Evolutionary conservation across 2,113 vertebrate genomes (phyloP), one percentile per base, ranked within the genome.

Genomic region (Poeciliopsis turrubarensis): DNA sequence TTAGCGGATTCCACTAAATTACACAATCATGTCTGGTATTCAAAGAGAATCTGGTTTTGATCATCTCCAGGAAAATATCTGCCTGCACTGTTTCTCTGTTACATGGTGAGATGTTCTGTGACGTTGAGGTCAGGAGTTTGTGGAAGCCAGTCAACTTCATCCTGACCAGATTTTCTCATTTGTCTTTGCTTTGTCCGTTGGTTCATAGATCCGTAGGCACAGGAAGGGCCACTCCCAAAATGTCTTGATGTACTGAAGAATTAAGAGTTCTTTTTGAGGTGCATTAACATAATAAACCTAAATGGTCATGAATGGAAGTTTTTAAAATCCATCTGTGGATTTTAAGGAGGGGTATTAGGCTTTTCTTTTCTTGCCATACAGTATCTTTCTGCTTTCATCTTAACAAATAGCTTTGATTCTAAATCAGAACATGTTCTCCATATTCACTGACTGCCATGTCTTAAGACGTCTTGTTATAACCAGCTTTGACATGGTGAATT

Each of bases 381-480:
- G 51, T n/a, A 6, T 54, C 6, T 3, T 6, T n/a, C 22, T 10
- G 22, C 51, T 54, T 22, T 47, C 3, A 19, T 47, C 44, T 47
- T 17, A 47, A 47, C 14, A 47, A 47, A 47, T 47, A 47, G 44
- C 1, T 51, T 60, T 0, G 13, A 57, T 15, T 65, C 32, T 29
- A 67, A 61, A 72, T 39, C 3, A 54, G 30, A 76, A 44, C 12
- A 17, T 76, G n/a, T 63, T 14, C 61, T 54, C 29, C 44, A n/a
- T 15, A n/a, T 32, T 69, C 11, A 68, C 27, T 19, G 61, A 41
- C 60, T 39, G 60, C 64, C 31, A 37, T 34, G 60, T n/a, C n/a
- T 32, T 47, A 29, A 15, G 37, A 60, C 51, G 62, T 29, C 34
- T 66, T 47, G 32, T 77, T 47, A 32, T 66, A 72, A 44, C 10